Conservation (phyloP, 1,140 invertebrate genomes). For the Solenopsis fugax region DNA sequence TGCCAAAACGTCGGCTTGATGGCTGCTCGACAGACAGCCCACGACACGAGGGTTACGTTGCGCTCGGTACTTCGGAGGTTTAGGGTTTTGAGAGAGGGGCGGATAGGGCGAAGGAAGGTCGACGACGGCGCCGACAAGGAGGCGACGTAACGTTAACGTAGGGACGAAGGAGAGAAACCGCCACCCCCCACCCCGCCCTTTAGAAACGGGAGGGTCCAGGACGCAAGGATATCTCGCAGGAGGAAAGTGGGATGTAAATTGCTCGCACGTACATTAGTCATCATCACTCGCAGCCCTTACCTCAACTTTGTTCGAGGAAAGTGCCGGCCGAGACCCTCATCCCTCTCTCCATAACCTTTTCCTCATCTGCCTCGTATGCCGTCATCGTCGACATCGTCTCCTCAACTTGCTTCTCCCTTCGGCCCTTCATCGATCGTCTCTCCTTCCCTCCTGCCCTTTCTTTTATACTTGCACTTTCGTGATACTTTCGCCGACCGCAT, state of each 20-base stretch:
- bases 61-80: constrained; percentile 60
- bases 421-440: not conserved
- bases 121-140: constrained; percentile 29
- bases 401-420: not conserved
- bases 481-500: not conserved
- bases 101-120: constrained; percentile 19
- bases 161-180: constrained; percentile 11
- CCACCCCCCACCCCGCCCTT: not conserved
- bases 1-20: constrained; percentile 80
- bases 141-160: constrained; percentile 35
- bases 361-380: not conserved
- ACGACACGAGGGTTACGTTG: constrained; percentile 67
- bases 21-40: constrained; percentile 60
- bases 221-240: constrained; percentile 68
- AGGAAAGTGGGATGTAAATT: constrained; percentile 79
- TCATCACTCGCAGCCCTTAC: constrained; percentile 78
- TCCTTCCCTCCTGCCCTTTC: not conserved
- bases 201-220: constrained; percentile 56
- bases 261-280: constrained; percentile 79
- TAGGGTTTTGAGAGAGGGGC: not conserved
- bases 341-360: constrained; percentile 14
- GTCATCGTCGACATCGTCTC: constrained; percentile 30
- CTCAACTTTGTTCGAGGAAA: constrained; percentile 68
- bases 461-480: not conserved
- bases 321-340: constrained; percentile 6